A percentile compares a stretch with the other conserved stretches of the same genome.
Evolutionary conservation across 2,888 invertebrate genomes (phyloP).

Genomic region (Thera britannica): DNA sequence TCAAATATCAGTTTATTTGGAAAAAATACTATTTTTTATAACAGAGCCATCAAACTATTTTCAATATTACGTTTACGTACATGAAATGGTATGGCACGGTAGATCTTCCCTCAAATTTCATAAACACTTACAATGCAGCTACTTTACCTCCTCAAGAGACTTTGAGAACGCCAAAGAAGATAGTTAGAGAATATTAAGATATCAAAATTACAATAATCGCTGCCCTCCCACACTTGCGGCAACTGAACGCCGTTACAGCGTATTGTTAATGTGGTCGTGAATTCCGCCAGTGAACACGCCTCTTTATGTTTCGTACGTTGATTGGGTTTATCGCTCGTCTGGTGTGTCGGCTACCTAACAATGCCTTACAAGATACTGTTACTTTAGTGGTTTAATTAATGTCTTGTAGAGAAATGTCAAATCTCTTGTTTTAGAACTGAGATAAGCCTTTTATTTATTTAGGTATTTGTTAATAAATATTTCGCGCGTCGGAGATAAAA

Average conservation of each 20-base stretch:
- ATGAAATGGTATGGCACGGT: too few species aligned
- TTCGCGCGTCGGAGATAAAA: conserved; percentile 8
- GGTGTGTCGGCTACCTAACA: conserved; percentile 44
- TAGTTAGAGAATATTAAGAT: not conserved
- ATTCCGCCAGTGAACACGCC: conserved; percentile 64
- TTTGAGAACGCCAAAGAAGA: not conserved
- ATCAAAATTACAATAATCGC: conserved; percentile 22
- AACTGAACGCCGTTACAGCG: conserved; percentile 50
- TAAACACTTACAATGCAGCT: too few species aligned
- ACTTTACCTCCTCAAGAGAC: not conserved
- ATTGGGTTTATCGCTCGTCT: conserved; percentile 72
- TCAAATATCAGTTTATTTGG: too few species aligned
- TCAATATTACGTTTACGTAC: too few species aligned
- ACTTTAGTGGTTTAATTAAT: conserved; percentile 37
- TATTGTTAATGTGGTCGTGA: conserved; percentile 70
- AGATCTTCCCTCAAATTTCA: too few species aligned
- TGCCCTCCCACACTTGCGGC: conserved; percentile 45
- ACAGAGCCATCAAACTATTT: too few species aligned
- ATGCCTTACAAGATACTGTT: conserved; percentile 34
- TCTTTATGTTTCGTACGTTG: conserved; percentile 74
- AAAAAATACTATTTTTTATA: too few species aligned
- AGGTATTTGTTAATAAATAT: conserved; percentile 6
- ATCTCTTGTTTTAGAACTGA: conserved; percentile 33
- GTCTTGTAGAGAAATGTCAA: conserved; percentile 37
- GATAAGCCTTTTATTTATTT: conserved; percentile 19